phyloP scores from a whole-genome alignment of 2,888 invertebrate species.

The Aproaerema taeniolella region DNA sequence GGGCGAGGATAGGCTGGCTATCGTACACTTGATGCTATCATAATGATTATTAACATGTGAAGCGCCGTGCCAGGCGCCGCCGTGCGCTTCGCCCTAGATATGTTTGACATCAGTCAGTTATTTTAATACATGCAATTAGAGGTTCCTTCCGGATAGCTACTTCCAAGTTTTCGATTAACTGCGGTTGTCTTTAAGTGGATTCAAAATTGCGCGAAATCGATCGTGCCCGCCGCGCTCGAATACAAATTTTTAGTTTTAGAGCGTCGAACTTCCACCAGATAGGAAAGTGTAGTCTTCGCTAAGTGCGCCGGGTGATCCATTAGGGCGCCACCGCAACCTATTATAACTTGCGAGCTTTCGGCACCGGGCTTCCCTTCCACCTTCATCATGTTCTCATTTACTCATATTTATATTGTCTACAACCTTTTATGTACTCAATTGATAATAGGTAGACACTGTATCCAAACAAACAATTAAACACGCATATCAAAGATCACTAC shows the following conservation, averaged over 20 bases:
- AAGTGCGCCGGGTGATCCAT: conserved; percentile 26
- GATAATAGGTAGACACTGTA: too few relatives aligned
- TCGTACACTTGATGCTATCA: conserved; percentile 76
- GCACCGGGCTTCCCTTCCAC: conserved; percentile 13
- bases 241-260: conserved; percentile 19
- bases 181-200: conserved; percentile 73
- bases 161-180: conserved; percentile 73
- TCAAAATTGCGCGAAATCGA: conserved; percentile 68
- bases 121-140: conserved; percentile 76
- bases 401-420: not conserved
- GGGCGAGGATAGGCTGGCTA: conserved; percentile 52
- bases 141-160: conserved; percentile 50
- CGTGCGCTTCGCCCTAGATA: conserved; percentile 63
- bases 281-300: conserved; percentile 23
- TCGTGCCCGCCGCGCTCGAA: conserved; percentile 26
- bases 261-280: conserved; percentile 18
- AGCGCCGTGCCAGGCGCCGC: conserved; percentile 60
- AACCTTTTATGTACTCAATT: not conserved
- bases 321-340: conserved; percentile 26
- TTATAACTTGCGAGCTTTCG: conserved; percentile 23
- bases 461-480: too few relatives aligned
- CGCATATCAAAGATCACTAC: too few relatives aligned
- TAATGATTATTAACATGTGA: conserved; percentile 77
- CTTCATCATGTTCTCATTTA: conserved; percentile 14
- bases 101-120: conserved; percentile 76